Base-by-base conservation (phyloP, 1,140 invertebrate species). In the Parapsyche elsis region DNA sequence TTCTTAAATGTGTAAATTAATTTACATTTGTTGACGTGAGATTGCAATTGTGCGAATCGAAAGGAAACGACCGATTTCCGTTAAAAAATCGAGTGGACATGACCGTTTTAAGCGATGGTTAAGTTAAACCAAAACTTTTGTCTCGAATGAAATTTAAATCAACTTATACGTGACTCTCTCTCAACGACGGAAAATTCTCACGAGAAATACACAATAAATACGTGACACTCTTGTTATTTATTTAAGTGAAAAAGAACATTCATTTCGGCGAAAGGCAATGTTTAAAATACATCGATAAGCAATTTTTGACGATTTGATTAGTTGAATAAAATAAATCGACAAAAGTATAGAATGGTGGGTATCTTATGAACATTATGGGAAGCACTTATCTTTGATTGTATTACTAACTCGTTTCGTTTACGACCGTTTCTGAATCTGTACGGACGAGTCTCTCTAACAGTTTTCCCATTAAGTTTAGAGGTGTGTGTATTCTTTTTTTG, bases 51-150 rank as follows among this genome's bases (percentile, higher is more conserved):
- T 19, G 57, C 16, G 16, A 61, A 61, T 61, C 57, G 57, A 19
- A 61, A 61, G 57, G 57, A 61, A 26, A 1, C 19, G 23, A 30
- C 26, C 24, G n/a, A 67, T 67, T 67, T 67, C 21, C 5, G 64
- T 67, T n/a, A 26, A 67, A 67, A 53, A 67, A 67, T 67, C 24
- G 23, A 67, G 10, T 67, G 4, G 64, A 67, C 64, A 67, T 67
- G 64, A 30, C 24, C 64, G 64, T 67, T 67, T 67, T 26, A 21
- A 61, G n/a, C 16, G 16, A 21, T 19, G 57, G 57, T 61, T 61
- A 67, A 26, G 24, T 26, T 26, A 67, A 67, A 67, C 24, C 64
- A 23, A 67, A 67, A 67, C 16, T 0, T 26, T 67, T 67, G 24
- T 26, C 19, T 67, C 64, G 64, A 67, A 26, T 30, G 21, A 67